Base-by-base conservation (phyloP, 2,888 invertebrate species). In the Caenorhabditis sp. region DNA sequence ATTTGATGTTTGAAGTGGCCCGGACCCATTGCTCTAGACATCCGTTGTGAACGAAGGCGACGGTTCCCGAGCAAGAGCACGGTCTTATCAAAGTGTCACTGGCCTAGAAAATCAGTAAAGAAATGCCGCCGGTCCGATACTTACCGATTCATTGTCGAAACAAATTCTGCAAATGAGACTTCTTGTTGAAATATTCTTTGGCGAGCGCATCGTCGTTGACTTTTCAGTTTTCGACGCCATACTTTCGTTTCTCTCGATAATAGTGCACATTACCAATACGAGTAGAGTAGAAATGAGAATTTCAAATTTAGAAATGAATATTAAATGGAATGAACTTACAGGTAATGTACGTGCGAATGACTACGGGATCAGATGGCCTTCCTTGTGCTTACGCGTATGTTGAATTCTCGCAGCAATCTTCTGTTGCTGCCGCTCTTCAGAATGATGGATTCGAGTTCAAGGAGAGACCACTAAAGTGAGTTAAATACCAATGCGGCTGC, bases 311-410 rank as follows among this genome's bases (percentile, higher is more conserved):
- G 53, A 72, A 72, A 71, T 72, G 61, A 78, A 58, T 32, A 11
- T 22, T 32, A n/a, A 35, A 47, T 15, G 18, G 40, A 37, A 58
- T 35, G 24, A 44, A 65, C 35, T 83, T 89, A 20, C 74, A 99
- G 93, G 96, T 99, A 0, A 98, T 98, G 92, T 99, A 97, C 92
- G 93, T 97, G 69, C 94, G 98, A 28, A 95, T 96, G 93, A 97
- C 97, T 89, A 74, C 85, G 20, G 95, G 95, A n/a, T 94, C 95
- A 83, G 95, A 94, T 26, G 94, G 94, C 67, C 94, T 95, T 55
- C 91, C 92, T 2, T 91, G 92, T 22, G 88, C 92, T 15, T 96
- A 96, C 93, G 96, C 96, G 2, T 94, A 98, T 90, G 94, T 99
- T 74, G 99, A 99, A 93, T 96, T 97, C 93, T 95, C 96, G 3